These are phyloP conservation scores for Cygnus buccinator DNA, from an alignment of 2,113 vertebrate genomes.

Conservation along the genomic window DNA sequence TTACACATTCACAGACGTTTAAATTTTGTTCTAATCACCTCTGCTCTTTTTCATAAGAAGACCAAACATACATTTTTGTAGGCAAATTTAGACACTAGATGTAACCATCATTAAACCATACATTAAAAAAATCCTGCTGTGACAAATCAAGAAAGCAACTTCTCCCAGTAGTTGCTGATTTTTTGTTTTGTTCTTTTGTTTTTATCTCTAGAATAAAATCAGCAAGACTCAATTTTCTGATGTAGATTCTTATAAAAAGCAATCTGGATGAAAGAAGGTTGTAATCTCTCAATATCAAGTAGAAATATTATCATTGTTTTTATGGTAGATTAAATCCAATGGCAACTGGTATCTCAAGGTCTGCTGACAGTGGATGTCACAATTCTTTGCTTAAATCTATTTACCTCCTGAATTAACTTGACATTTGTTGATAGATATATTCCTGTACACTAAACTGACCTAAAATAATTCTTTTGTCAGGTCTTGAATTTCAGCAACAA, in stretches of 20 bases:
- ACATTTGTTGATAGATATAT: conserved; percentile 62
- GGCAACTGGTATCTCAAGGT: conserved; percentile 35
- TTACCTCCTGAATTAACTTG: conserved; percentile 58
- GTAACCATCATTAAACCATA: conserved; percentile 12
- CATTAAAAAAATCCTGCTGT: conserved; percentile 12
- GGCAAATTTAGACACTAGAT: background rate
- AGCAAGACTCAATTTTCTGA: conserved; percentile 54
- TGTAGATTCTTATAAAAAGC: conserved; percentile 32
- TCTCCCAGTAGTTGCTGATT: background rate
- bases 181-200: too few relatives aligned
- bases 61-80: conserved; percentile 20
- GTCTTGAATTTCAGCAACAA: background rate
- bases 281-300: conserved; percentile 59
- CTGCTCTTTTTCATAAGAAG: background rate
- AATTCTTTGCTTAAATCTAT: conserved; percentile 52
- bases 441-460: background rate
- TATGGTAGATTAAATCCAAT: conserved; percentile 61
- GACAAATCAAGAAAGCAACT: conserved; percentile 39
- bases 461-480: conserved; percentile 9
- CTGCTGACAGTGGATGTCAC: conserved; percentile 54
- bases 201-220: conserved; percentile 40
- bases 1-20: background rate
- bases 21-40: background rate
- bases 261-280: conserved; percentile 57
- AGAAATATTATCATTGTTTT: conserved; percentile 59